Evolutionary conservation across 2,113 vertebrate genomes (phyloP).

Genomic region (Xenopus borealis): DNA sequence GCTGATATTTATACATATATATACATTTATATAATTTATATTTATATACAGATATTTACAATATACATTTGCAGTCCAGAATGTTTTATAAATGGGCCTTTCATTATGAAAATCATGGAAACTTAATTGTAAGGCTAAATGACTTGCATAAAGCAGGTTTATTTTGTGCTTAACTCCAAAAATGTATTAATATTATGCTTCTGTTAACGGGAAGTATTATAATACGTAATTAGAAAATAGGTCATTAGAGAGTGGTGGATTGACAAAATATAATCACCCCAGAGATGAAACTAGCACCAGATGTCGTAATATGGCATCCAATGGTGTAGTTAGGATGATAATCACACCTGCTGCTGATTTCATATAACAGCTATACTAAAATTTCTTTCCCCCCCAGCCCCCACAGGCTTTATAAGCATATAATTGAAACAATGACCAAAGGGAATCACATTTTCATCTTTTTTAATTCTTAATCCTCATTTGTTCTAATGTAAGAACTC

Average conservation of each 20-base stretch:
- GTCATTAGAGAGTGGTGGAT: constrained; percentile 42
- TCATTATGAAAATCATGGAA: too few relatives aligned
- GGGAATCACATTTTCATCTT: constrained; percentile 43
- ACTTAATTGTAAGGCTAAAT: too few relatives aligned
- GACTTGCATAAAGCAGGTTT: not conserved
- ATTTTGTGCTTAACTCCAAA: constrained; percentile 20
- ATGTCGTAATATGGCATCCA: constrained; percentile 51
- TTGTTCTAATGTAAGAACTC: too few relatives aligned
- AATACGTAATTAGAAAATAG: constrained; percentile 51
- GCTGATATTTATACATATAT: too few relatives aligned
- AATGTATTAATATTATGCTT: constrained; percentile 23
- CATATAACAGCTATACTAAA: constrained; percentile 47
- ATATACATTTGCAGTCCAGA: too few relatives aligned
- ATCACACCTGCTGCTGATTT: constrained; percentile 56
- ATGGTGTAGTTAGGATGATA: constrained; percentile 52
- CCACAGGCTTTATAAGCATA: constrained; percentile 40
- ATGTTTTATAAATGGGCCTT: too few relatives aligned
- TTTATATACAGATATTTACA: too few relatives aligned
- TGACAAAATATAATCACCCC: constrained; percentile 53
- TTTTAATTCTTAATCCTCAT: too few relatives aligned
- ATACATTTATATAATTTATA: too few relatives aligned
- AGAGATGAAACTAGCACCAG: constrained; percentile 54
- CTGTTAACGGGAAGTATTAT: constrained; percentile 45
- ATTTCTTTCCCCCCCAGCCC: not conserved
- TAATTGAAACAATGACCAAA: constrained; percentile 51